Conservation (phyloP, 2,888 invertebrate genomes). For the Mythimna lalbum region DNA sequence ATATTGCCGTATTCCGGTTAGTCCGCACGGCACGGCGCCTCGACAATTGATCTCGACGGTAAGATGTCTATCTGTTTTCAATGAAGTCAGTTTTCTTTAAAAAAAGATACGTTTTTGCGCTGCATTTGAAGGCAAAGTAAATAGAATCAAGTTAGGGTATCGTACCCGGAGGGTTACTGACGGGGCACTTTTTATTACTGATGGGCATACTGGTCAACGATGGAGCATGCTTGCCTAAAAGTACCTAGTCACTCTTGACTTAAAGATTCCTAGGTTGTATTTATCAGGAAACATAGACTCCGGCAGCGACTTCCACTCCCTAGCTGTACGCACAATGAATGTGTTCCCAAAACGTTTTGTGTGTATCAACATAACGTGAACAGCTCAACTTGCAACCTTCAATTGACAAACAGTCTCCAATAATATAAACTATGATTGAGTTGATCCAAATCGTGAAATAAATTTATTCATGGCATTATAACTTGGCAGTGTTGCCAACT, state of each 20-base stretch:
- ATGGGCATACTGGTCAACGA: too few species aligned
- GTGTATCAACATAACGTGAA: not conserved
- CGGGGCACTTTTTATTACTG: too few species aligned
- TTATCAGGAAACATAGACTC: too few species aligned
- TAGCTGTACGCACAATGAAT: too few species aligned
- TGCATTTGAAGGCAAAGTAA: conserved; percentile 9
- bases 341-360: too few species aligned
- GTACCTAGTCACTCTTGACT: too few species aligned
- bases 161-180: too few species aligned
- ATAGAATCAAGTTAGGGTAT: conserved; percentile 11
- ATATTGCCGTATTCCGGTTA: conserved; percentile 20
- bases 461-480: conserved; percentile 56
- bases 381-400: not conserved
- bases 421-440: conserved; percentile 32
- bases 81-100: conserved; percentile 12
- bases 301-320: too few species aligned
- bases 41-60: conserved; percentile 42
- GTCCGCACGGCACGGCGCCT: conserved; percentile 17
- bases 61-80: conserved; percentile 38
- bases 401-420: conserved; percentile 8
- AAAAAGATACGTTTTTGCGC: conserved; percentile 7
- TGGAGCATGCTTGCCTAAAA: too few species aligned
- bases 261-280: too few species aligned
- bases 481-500: conserved; percentile 45
- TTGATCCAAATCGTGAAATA: conserved; percentile 21